phyloP scores from a whole-genome alignment of 2,797 vertebrate species.

The Sebastes itinus region DNA sequence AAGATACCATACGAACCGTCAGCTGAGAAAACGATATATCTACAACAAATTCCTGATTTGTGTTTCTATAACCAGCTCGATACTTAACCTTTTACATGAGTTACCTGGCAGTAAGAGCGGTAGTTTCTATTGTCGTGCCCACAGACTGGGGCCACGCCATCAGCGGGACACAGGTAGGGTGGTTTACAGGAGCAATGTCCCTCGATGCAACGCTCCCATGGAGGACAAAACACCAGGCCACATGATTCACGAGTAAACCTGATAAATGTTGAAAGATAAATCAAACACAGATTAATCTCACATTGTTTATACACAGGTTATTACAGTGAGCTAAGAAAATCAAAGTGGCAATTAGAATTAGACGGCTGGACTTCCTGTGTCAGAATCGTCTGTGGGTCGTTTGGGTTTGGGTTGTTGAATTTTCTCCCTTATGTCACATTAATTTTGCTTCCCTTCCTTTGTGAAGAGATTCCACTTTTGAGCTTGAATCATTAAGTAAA shows the following conservation, averaged over 20 bases:
- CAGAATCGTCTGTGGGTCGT: not conserved
- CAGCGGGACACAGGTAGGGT: constrained; percentile 87
- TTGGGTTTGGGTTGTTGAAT: not conserved
- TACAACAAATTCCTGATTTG: not conserved
- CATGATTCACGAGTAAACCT: constrained; percentile 84
- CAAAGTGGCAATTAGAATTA: not conserved
- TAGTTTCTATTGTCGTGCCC: constrained; percentile 57
- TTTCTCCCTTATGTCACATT: not conserved
- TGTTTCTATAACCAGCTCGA: not conserved
- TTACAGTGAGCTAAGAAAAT: not conserved
- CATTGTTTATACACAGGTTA: not conserved
- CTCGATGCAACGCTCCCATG: constrained; percentile 85
- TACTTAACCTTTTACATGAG: not conserved
- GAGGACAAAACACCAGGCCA: constrained; percentile 88
- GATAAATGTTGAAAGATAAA: not conserved
- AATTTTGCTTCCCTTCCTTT: not conserved
- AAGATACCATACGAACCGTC: too few relatives aligned
- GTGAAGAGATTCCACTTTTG: not conserved
- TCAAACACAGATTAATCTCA: not conserved
- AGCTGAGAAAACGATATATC: not conserved
- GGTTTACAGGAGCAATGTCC: constrained; percentile 87
- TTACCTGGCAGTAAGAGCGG: constrained; percentile 88
- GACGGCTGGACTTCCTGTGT: too few relatives aligned
- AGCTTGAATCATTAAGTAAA: too few relatives aligned
- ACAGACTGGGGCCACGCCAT: constrained; percentile 70